Evolutionary conservation across 2,797 vertebrate species (phyloP), one percentile per base, ranked within the genome.

Genomic region (Peromyscus eremicus): DNA sequence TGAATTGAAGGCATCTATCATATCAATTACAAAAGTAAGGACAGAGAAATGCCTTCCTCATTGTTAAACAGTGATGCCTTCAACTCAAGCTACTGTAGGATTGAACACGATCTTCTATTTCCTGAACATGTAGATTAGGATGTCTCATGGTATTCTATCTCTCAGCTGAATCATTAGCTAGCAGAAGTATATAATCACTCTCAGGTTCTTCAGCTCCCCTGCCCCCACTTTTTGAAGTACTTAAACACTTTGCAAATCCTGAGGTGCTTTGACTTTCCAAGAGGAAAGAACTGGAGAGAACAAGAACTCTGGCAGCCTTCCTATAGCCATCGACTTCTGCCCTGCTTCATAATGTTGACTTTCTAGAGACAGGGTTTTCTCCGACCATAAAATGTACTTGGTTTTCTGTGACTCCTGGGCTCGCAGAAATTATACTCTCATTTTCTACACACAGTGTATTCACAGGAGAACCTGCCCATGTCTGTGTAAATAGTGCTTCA

Each of bases 281-380:
- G 80, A 95, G 57, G 52, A 77, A 92, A 94, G 83, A 32, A 37
- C 21, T 60, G 84, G 64, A 34, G 43, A 32, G 43, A 81, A 89
- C 73, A 94, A 89, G 46, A 40, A 68, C 25, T 60, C 81, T 70
- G 80, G 82, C 88, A 64, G 64, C 32, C 1, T 6, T 8, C 2
- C 21, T 34, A n/a, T 32, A 75, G 46, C n/a, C 19, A 0, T 52
- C 75, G 79, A 71, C 71, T 37, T 81, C 43, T 43, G 46, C 46
- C 49, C 60, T 83, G 57, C 87, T 96, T 97, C 87, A 75, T 87
- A 94, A 87, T 13, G 29, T 40, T 90, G 93, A 87, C 80, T 93
- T 94, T 88, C 76, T 80, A 90, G 70, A 75, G 52, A 92, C 19
- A 70, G 49, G 2, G 8, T 60, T 85, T 83, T 79, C 60, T 85